A percentile compares a stretch with the other conserved stretches of the same genome.
Conservation (phyloP, 2,113 vertebrate species). For the Paracanthobrama guichenoti region DNA sequence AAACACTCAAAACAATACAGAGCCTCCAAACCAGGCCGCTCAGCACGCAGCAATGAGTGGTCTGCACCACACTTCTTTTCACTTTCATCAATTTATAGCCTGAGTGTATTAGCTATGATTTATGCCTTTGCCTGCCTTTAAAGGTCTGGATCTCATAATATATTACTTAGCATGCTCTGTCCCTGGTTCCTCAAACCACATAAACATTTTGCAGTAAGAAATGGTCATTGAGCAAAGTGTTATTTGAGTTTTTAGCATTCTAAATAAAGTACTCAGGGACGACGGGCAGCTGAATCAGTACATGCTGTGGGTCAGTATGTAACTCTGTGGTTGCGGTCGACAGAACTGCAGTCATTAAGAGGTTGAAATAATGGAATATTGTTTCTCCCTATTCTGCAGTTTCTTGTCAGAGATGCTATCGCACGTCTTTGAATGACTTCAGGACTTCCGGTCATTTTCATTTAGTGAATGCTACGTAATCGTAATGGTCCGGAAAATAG, state of each 20-base stretch:
- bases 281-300: constrained; percentile 43
- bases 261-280: constrained; percentile 55
- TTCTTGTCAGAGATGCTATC: constrained; percentile 61
- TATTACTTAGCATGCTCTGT: constrained; percentile 32
- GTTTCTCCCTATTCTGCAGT: constrained; percentile 54
- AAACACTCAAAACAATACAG: constrained; percentile 43
- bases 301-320: constrained; percentile 53
- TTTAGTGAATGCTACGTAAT: constrained; percentile 54
- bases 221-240: constrained; percentile 52
- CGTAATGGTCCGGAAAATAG: constrained; percentile 61
- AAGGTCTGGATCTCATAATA: constrained; percentile 49
- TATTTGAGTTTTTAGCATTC: constrained; percentile 46
- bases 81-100: constrained; percentile 43
- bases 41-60: constrained; percentile 7
- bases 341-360: constrained; percentile 57
- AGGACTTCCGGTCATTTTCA: constrained; percentile 61
- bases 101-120: constrained; percentile 40
- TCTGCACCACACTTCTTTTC: constrained; percentile 36
- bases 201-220: constrained; percentile 51
- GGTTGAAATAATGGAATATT: constrained; percentile 63
- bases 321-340: constrained; percentile 51
- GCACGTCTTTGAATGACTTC: constrained; percentile 60
- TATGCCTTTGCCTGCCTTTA: constrained; percentile 46
- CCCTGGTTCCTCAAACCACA: constrained; percentile 54
- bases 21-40: constrained; percentile 18